These are phyloP conservation scores for Echinometra lucunter DNA, from an alignment of 53 echinoderm and acorn worm species.

Conservation along the genomic window DNA sequence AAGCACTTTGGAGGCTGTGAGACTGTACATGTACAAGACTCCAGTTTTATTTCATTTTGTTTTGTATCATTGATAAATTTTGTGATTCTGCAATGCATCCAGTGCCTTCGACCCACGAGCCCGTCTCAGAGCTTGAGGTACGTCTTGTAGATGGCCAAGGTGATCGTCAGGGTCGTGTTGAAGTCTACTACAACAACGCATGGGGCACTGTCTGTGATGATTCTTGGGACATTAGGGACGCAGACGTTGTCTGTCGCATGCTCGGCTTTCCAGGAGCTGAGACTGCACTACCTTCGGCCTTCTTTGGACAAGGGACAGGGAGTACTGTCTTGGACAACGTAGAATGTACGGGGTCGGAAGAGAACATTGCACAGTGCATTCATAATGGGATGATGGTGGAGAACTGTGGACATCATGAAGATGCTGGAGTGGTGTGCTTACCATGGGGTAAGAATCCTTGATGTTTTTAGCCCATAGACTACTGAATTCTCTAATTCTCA, in stretches of 20 bases:
- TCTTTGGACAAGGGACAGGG: conserved; percentile 66
- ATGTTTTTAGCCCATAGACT: too few relatives aligned
- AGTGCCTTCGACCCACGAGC: conserved; percentile 26
- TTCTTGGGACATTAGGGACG: conserved; percentile 50
- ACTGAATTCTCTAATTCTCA: neutral
- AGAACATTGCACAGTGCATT: conserved; percentile 65
- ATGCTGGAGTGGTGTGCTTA: conserved; percentile 38
- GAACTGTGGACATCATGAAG: conserved; percentile 58
- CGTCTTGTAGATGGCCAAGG: conserved; percentile 68
- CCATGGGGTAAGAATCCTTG: conserved; percentile 31
- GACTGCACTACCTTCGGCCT: conserved; percentile 64
- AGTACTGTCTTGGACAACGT: conserved; percentile 64
- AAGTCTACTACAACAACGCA: conserved; percentile 70
- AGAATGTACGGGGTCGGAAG: conserved; percentile 56
- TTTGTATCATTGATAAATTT: too few relatives aligned
- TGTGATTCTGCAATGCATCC: neutral
- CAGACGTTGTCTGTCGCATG: conserved; percentile 71
- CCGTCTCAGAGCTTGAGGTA: conserved; percentile 55
- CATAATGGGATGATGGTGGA: conserved; percentile 60
- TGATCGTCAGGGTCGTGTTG: conserved; percentile 71
- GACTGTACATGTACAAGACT: too few relatives aligned
- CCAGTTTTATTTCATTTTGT: too few relatives aligned
- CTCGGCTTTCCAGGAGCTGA: conserved; percentile 68
- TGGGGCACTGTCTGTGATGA: conserved; percentile 78
- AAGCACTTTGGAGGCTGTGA: too few relatives aligned